Evolutionary conservation across 2,797 vertebrate species (phyloP).

Genomic region (Melanotaenia parkinsoni): DNA sequence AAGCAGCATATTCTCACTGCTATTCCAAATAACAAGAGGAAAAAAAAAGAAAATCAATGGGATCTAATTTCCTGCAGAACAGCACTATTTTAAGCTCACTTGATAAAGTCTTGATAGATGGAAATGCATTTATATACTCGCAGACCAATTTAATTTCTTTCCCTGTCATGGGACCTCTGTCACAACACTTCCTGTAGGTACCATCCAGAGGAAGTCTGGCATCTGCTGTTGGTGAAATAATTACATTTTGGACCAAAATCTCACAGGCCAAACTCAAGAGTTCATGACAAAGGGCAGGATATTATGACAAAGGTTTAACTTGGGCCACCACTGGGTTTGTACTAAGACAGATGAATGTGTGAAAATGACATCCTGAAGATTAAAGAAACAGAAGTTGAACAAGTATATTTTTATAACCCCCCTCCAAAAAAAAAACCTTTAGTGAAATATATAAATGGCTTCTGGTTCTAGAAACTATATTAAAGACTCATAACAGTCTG

Average conservation of each 20-base stretch:
- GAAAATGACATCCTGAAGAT: not conserved
- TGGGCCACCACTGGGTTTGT: constrained; percentile 24
- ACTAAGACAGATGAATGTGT: constrained; percentile 17
- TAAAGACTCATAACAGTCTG: not conserved
- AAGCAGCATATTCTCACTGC: constrained; percentile 33
- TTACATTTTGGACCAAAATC: constrained; percentile 68
- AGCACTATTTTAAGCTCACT: constrained; percentile 45
- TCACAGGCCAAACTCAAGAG: constrained; percentile 46
- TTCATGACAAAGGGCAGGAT: constrained; percentile 74
- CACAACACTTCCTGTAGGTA: constrained; percentile 78
- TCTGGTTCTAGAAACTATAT: not conserved
- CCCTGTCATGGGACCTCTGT: constrained; percentile 65
- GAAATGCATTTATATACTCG: constrained; percentile 60
- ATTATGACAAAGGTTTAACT: constrained; percentile 59
- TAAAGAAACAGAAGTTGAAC: not conserved
- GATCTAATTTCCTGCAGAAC: constrained; percentile 58
- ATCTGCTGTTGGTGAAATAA: constrained; percentile 75
- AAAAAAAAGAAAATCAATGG: constrained; percentile 44
- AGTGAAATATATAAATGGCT: not conserved
- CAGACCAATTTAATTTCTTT: constrained; percentile 59
- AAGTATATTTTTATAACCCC: not conserved
- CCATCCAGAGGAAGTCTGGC: constrained; percentile 80
- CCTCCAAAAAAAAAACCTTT: constrained; percentile 9
- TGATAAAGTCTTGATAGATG: constrained; percentile 43
- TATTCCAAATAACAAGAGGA: constrained; percentile 45